phyloP scores from a whole-genome alignment of 2,113 vertebrate genomes.

The Pungitius pungitius region DNA sequence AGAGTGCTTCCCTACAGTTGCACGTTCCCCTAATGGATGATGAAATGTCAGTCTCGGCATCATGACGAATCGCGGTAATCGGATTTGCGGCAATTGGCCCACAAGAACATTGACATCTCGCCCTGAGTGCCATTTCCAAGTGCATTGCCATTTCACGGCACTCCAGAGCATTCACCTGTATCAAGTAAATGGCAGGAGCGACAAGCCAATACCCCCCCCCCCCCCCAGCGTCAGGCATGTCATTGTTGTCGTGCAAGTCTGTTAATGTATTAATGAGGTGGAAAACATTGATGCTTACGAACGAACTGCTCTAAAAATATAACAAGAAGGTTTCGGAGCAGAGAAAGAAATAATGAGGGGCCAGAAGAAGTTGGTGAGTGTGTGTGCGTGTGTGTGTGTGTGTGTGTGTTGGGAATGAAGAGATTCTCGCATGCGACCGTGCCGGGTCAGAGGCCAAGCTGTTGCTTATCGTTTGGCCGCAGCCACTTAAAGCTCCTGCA shows the following conservation, averaged over 20 bases:
- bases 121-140: constrained; percentile 43
- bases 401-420: constrained; percentile 29
- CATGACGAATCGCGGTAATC: constrained; percentile 71
- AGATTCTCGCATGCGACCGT: constrained; percentile 57
- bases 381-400: background rate
- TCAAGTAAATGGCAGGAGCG: constrained; percentile 21
- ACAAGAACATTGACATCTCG: constrained; percentile 40
- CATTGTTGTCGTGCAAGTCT: constrained; percentile 25
- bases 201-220: constrained; percentile 42
- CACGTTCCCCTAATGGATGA: constrained; percentile 61
- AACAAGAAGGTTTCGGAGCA: background rate
- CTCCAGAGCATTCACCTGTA: constrained; percentile 47
- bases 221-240: constrained; percentile 18
- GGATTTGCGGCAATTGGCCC: constrained; percentile 47
- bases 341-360: background rate
- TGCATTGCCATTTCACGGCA: constrained; percentile 38
- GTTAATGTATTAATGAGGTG: constrained; percentile 13
- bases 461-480: constrained; percentile 72
- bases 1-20: constrained; percentile 54
- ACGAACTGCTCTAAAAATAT: constrained; percentile 10
- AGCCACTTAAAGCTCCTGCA: constrained; percentile 65
- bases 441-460: constrained; percentile 73
- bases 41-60: constrained; percentile 72
- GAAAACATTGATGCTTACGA: constrained; percentile 28
- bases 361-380: constrained; percentile 5